Evolutionary conservation across 2,888 invertebrate genomes (phyloP), one percentile per base, ranked within the genome.

Genomic region (Carterocephalus palaemon): DNA sequence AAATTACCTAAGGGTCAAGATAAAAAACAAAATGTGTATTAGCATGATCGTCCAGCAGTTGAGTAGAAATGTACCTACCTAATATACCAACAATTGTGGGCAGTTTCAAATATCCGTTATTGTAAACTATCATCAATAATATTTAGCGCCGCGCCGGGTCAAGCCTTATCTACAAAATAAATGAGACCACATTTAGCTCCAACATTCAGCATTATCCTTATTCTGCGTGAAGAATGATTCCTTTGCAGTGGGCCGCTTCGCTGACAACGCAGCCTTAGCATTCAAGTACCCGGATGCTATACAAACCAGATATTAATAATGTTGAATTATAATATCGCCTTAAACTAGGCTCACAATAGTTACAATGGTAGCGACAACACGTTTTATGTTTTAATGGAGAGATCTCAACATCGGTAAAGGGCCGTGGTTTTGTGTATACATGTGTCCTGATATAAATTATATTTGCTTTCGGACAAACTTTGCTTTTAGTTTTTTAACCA

Each of bases 241-340:
- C 10, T 26, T 28, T 28, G 15, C 6, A 7, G 9, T 31, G 28
- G 7, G 19, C 10, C 29, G 13, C n/a, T n/a, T n/a, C 13, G 31
- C 23, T 20, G 39, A 40, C 39, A 40, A 23, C 23, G 10, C 13
- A 23, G 13, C 22, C 15, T 19, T 20, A 20, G 29, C 28, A 40
- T 40, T 31, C 22, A 31, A 38, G 39, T 23, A 40, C 39, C 39
- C 31, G 31, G 39, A 40, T 40, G 9, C 16, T 7, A 22, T 9
- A 20, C 39, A 40, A 23, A 22, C 12, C 29, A 16, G 31, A 40
- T 40, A 40, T 40, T 40, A 39, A 39, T 39, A 40, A 31, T 40
- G 39, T 22, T 31, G 7, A 29, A 22, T 31, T 31, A 28, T 31
- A 23, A 23, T 40, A 40, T 15, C 16, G 31, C 39, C 15, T 23